These are phyloP conservation scores for Stenurella melanura DNA, from an alignment of 2,888 invertebrate species.

Conservation along the genomic window DNA sequence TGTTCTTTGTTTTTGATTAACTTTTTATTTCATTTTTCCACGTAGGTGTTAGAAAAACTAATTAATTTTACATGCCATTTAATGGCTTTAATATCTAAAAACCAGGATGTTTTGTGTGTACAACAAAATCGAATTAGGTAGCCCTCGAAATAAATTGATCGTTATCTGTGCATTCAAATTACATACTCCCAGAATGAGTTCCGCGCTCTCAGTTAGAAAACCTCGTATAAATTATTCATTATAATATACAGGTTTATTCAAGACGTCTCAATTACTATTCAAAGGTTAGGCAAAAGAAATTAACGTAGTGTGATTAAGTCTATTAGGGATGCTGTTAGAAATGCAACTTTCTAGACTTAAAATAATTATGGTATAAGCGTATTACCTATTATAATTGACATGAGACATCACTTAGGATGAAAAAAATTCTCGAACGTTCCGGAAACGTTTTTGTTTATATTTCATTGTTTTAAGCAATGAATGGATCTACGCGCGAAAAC, in stretches of 20 bases:
- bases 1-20: too few species aligned
- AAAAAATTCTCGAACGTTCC: not conserved
- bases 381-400: not conserved
- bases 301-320: not conserved
- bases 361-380: not conserved
- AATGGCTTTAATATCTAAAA: not conserved
- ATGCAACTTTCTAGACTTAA: conserved; percentile 17
- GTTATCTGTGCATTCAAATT: conserved; percentile 10
- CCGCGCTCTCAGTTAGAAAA: not conserved
- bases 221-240: conserved; percentile 21
- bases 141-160: not conserved
- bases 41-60: too few species aligned
- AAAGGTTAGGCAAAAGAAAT: conserved; percentile 14
- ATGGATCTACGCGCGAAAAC: not conserved
- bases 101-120: not conserved
- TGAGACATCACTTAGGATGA: not conserved
- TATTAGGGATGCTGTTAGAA: conserved; percentile 14
- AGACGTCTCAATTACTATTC: conserved; percentile 22
- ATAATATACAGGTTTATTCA: not conserved
- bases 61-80: too few species aligned
- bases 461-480: not conserved
- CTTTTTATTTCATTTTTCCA: too few species aligned
- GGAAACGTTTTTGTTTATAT: not conserved
- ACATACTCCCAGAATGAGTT: conserved; percentile 11
- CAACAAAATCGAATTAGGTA: conserved; percentile 7